Evolutionary conservation across 2,113 vertebrate species (phyloP).

Genomic region (Cyanocitta stelleri): DNA sequence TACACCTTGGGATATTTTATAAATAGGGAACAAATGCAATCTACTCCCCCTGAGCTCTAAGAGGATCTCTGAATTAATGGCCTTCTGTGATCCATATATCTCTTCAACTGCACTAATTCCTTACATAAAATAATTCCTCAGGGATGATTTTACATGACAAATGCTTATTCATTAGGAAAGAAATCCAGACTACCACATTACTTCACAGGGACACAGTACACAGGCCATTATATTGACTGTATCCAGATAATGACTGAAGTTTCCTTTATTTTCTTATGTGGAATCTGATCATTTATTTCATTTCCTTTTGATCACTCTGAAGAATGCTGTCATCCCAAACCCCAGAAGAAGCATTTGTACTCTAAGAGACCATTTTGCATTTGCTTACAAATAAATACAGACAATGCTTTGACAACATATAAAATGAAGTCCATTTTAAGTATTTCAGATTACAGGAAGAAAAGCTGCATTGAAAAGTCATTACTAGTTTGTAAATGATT

Average conservation of each 20-base stretch:
- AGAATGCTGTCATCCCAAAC: neutral
- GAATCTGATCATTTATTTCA: neutral
- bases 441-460: conserved; percentile 17
- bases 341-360: neutral
- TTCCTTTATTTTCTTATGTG: neutral
- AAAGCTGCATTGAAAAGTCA: conserved; percentile 59
- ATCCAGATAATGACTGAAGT: neutral
- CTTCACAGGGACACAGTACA: neutral
- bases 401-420: neutral
- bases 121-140: neutral
- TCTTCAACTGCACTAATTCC: neutral
- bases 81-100: neutral
- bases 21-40: neutral
- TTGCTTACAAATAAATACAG: neutral
- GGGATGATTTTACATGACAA: neutral
- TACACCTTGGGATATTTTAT: neutral
- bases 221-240: neutral
- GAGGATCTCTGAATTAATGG: neutral
- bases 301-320: neutral
- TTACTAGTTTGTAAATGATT: conserved; percentile 65
- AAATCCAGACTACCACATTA: neutral
- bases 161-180: neutral
- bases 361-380: neutral
- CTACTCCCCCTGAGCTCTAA: neutral
- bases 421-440: neutral